A percentile compares a stretch with the other conserved stretches of the same genome.
Conservation (phyloP, 2,113 vertebrate species). For the human (Homo sapiens) region GRCh38 chr22:26206501-26207000, state of each 20-base stretch:
- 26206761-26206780: not conserved
- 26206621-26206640: not conserved
- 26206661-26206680: fast-evolving
- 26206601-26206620: not conserved
- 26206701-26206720: not conserved
- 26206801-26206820: not conserved
- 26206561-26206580: not conserved
- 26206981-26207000: conserved; percentile 34
- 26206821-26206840: not conserved
- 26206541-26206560: not conserved
- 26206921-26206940: conserved; percentile 40
- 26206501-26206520: not conserved
- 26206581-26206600: not conserved
- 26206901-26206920: conserved; percentile 59
- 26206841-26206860: conserved; percentile 57
- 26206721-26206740: not conserved
- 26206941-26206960: conserved; percentile 49
- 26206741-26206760: not conserved
- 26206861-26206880: not conserved
- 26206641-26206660: not conserved
- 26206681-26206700: no score
- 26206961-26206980: conserved; percentile 23
- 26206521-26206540: not conserved
- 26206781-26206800: not conserved
- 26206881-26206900: conserved; percentile 45